Base-by-base conservation (phyloP, 1,140 invertebrate genomes). In the Chionoecetes opilio region DNA sequence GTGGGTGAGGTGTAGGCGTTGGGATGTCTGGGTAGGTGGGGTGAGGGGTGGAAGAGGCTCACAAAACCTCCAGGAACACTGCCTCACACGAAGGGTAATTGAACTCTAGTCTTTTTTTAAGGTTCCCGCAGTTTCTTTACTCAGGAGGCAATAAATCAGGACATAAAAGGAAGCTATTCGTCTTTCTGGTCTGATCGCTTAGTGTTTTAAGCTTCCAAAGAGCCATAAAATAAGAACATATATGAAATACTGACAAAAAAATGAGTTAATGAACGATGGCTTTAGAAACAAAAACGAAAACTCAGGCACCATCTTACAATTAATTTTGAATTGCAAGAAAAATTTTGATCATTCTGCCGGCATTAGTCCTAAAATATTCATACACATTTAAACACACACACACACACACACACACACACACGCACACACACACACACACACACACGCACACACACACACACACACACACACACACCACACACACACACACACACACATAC, bases 31-130 rank as follows among this genome's bases (percentile, higher is more conserved):
- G 41, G 41, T 14, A 46, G 63, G 63, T n/a, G 87, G 87, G n/a
- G 35, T 26, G 31, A 6, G 32, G 8, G 37, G 87, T 21, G 86
- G 35, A 21, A n/a, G 87, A 9, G 37, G 21, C 31, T 21, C 8
- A 34, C 41, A 91, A 91, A 75, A 91, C 46, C 46, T 75, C 1
- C 35, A 91, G 46, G n/a, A 34, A 38, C 46, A 46, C 38, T n/a
- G 35, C 87, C 34, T 31, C 9, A 89, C 87, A 75, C 41, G 46
- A 34, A 91, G 89, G 89, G 63, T 91, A 91, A 91, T 91, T 91
- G 35, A 34, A 34, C 41, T 2, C 1, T 14, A 29, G 29, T 3
- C 8, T 14, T 91, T 91, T 91, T 91, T 90, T 21, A n/a, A 2
- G 89, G 21, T 46, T 14, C 63, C 21, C 63, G 26, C 63, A 26